Evolutionary conservation across 2,113 vertebrate genomes (phyloP), one percentile per base, ranked within the genome.

Genomic region (Plecturocebus donacophilus): DNA sequence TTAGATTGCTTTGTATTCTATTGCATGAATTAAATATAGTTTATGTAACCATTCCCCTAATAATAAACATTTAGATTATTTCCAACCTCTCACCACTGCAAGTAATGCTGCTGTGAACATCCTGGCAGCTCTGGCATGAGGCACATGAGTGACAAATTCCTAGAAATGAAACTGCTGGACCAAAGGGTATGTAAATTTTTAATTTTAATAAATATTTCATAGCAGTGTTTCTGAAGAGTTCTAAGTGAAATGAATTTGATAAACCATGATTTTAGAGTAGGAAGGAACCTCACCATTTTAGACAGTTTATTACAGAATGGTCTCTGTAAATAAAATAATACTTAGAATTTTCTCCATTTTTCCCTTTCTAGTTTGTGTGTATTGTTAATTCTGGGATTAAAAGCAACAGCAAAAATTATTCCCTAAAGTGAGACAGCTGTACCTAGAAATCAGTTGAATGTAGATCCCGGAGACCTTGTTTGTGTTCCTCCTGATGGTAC

Each of bases 181-280:
- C 38, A 70, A 94, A 86, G 88, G 47, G 3, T 81, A 12, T 58
- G 6, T 80, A 45, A n/a, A 58, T 83, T 94, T 93, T 91, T 45
- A 61, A 96, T 86, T 87, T 83, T 54, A 12, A 87, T 89, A 73
- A 88, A 8, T 90, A 81, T 90, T 84, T 93, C 35, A 70, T 56
- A 54, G 38, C 25, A 92, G 38, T 87, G 58, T 93, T 91, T 96
- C 83, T 90, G 75, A 89, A 86, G 93, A 93, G 42, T 89, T 94
- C 54, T 21, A 11, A 27, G 49, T 92, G 49, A 82, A 40, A n/a
- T 82, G 52, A 20, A 35, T 82, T 96, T 93, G 91, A 81, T 92
- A 87, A 95, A 87, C 90, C 52, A 38, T 71, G 52, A 90, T 87
- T 97, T 97, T 75, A 75, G 75, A 86, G 68, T 47, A 80, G 52